Conservation (phyloP, 1,140 invertebrate species). For the Nephila pilipes region DNA sequence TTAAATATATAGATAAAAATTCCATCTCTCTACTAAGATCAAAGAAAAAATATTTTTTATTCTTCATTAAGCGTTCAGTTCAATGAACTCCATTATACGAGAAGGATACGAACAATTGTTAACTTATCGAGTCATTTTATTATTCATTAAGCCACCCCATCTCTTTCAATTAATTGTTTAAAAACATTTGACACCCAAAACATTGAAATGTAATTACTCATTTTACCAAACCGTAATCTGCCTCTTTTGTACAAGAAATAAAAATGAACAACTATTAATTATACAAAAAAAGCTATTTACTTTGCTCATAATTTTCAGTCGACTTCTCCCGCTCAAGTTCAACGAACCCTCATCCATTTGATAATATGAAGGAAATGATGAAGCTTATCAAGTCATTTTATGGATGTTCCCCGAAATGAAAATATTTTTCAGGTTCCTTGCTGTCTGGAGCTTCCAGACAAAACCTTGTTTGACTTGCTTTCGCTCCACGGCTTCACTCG, state of each 20-base stretch:
- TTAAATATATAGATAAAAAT: too few relatives aligned
- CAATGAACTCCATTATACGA: too few relatives aligned
- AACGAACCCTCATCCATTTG: neutral
- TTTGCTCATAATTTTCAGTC: neutral
- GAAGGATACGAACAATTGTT: too few relatives aligned
- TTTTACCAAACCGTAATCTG: neutral
- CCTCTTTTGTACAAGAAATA: neutral
- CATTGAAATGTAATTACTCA: neutral
- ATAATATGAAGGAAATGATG: neutral
- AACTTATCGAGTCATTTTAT: too few relatives aligned
- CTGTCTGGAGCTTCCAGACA: conserved; percentile 50
- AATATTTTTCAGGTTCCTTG: conserved; percentile 25
- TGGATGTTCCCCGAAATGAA: conserved; percentile 10
- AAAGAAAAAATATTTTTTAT: too few relatives aligned
- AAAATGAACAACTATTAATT: neutral
- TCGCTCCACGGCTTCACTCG: neutral
- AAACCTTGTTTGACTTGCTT: conserved; percentile 37
- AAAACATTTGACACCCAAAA: neutral
- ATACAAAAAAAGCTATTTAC: neutral
- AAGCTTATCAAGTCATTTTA: conserved; percentile 37
- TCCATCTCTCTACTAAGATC: too few relatives aligned
- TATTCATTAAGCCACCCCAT: too few relatives aligned
- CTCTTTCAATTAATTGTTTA: neutral
- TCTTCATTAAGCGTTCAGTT: too few relatives aligned
- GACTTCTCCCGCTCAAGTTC: neutral